phyloP scores from a whole-genome alignment of 2,113 vertebrate species.

The Tapirus terrestris region DNA sequence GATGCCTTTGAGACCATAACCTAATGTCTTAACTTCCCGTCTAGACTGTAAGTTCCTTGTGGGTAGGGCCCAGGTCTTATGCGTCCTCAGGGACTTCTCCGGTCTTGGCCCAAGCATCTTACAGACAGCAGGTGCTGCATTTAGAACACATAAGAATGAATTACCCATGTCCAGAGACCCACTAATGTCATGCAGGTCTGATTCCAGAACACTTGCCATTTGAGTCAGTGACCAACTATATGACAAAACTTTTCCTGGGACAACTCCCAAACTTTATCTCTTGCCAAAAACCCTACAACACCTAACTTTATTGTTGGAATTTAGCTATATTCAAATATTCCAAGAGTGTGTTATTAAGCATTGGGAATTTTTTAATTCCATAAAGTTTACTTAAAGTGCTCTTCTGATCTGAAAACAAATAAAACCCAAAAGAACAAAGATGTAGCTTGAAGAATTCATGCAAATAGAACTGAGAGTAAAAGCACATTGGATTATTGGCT shows the following conservation, averaged over 20 bases:
- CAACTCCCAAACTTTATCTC: background rate
- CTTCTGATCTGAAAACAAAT: slow-evolving; percentile 63
- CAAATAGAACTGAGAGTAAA: background rate
- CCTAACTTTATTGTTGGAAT: background rate
- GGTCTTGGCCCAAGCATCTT: background rate
- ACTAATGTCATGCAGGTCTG: background rate
- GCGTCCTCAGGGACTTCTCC: background rate
- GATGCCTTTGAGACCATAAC: background rate
- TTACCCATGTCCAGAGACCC: background rate
- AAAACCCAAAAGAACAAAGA: slow-evolving; percentile 49
- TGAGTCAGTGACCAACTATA: background rate
- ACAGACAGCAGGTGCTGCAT: background rate
- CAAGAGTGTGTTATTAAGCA: slow-evolving; percentile 54
- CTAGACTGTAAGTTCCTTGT: background rate
- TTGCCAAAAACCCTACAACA: slow-evolving; percentile 23
- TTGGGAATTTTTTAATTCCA: slow-evolving; percentile 16
- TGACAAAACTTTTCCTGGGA: slow-evolving; percentile 35
- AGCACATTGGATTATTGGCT: background rate
- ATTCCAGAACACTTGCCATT: background rate
- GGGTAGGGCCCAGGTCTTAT: background rate
- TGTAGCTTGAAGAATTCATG: background rate
- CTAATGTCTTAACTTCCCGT: background rate
- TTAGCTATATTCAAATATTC: slow-evolving; percentile 31
- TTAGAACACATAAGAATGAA: background rate
- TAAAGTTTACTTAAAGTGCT: slow-evolving; percentile 24